Evolutionary conservation across 2,113 vertebrate genomes (phyloP).

Genomic region (Ramphastos sulfuratus): DNA sequence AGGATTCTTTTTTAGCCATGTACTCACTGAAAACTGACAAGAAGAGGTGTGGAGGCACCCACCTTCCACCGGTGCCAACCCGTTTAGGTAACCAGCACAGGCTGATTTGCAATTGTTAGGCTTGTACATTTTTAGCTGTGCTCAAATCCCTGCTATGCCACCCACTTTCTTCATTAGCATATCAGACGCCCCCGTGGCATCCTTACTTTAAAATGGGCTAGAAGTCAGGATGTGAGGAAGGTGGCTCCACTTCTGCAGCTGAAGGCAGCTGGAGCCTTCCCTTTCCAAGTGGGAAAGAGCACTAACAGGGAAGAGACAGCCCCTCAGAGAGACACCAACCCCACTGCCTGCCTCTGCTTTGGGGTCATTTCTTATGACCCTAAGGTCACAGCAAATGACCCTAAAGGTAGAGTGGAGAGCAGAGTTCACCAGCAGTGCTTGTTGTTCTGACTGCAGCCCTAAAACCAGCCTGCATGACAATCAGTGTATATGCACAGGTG

Average conservation of each 20-base stretch:
- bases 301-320: neutral
- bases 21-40: conserved; percentile 58
- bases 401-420: neutral
- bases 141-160: conserved; percentile 67
- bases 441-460: neutral
- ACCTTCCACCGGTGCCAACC: conserved; percentile 60
- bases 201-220: conserved; percentile 50
- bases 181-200: conserved; percentile 63
- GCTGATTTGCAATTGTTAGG: conserved; percentile 71
- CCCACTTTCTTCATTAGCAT: conserved; percentile 71
- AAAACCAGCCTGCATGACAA: neutral
- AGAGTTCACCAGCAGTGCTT: neutral
- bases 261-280: conserved; percentile 11
- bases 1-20: neutral
- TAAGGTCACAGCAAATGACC: too few relatives aligned
- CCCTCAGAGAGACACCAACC: neutral
- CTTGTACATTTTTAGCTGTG: conserved; percentile 67
- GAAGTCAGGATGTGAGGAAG: conserved; percentile 57
- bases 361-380: neutral
- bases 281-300: neutral
- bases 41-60: conserved; percentile 65
- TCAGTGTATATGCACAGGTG: rapidly evolving
- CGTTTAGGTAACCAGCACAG: conserved; percentile 66
- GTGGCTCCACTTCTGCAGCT: conserved; percentile 14
- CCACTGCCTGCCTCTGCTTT: neutral